Base-by-base conservation (phyloP, 2,888 invertebrate genomes). In the Chorisops tibialis region DNA sequence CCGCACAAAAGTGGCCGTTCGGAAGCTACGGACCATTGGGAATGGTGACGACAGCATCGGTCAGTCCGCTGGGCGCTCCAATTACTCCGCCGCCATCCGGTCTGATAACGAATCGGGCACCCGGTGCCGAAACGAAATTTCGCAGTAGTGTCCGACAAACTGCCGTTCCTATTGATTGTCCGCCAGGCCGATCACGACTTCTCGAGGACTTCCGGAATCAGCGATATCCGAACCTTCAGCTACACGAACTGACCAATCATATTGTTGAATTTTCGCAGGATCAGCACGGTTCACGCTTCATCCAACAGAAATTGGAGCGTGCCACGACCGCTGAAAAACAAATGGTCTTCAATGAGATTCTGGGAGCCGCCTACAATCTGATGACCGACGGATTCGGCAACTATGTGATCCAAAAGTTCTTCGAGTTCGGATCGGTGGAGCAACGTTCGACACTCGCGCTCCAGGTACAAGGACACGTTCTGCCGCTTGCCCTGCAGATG, bases 301-400 rank as follows among this genome's bases (percentile, higher is more conserved):
- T 97, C 70, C 96, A 97, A 77, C 96, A 97, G 78, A 96, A 96
- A 80, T 81, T 97, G 71, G 96, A 97, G 79, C 85, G 95, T 68
- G 96, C 97, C 21, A 89, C 92, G 39, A 87, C 89, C 62, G 86
- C 88, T 69, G 96, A 97, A 76, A 96, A 96, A 75, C 91, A 93
- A 77, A 87, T 94, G 83, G 94, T 97, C 35, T 97, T 97, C 79
- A 89, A 88, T 72, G 96, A 97, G 81, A 96, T 97, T 67, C 84
- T 96, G 48, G 87, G 88, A 37, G 88, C 93, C 49, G 93, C 95
- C 12, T 93, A 95, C 77, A 89, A 88, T 73, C 84, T 97, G 66
- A 97, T 97, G 96, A 96, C 96, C 3, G 96, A 97, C 74, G 97
- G 97, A 4, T 97, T 97, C 78, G 96, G 96, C 68, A 95, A 95